Base-by-base conservation (phyloP, 1,140 invertebrate genomes). In the Drosophila chauvacae region DNA sequence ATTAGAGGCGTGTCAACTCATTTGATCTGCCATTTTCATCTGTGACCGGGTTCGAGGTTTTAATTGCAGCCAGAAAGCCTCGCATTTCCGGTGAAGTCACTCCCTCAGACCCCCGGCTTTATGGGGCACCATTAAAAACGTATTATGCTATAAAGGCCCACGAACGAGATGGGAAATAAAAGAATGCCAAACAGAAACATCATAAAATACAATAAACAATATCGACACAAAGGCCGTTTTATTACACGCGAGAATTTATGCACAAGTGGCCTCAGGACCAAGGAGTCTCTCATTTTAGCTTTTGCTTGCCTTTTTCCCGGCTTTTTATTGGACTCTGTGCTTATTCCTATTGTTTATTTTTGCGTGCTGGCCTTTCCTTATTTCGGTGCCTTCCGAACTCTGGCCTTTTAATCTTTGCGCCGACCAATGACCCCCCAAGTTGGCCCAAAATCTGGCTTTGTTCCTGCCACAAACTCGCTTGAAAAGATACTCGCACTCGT, bases 161-260 rank as follows among this genome's bases (percentile, higher is more conserved):
- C 55, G 18, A 59, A 41, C n/a, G 30, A 68, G 23, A 64, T 64
- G 48, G 59, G 44, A 59, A 58, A 42, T 55, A 35, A 56, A 50
- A 66, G 60, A 50, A 80, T 33, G 37, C 10, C 64, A 56, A 64
- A 61, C 60, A 63, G 53, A 60, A 79, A 68, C 48, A 63, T 72
- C 71, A 87, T 88, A 70, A 87, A 88, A 80, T 80, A 87, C 84
- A 83, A 80, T 73, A 77, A 61, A 77, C 75, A 87, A 83, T 78
- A 84, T 90, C 72, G 73, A 71, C 80, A 87, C 77, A 87, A 88
- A 80, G 50, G 80, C 72, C 64, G 84, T 87, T 87, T 87, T 87
- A 87, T 84, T 84, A 72, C 84, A 88, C 53, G 65, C 68, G 58
- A 57, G 61, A 73, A 83, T 88, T 80, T 87, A 74, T 88, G 77